phyloP scores from a whole-genome alignment of 35 echinoderm and acorn worm genomes.

The Apostichopus japonicus region DNA sequence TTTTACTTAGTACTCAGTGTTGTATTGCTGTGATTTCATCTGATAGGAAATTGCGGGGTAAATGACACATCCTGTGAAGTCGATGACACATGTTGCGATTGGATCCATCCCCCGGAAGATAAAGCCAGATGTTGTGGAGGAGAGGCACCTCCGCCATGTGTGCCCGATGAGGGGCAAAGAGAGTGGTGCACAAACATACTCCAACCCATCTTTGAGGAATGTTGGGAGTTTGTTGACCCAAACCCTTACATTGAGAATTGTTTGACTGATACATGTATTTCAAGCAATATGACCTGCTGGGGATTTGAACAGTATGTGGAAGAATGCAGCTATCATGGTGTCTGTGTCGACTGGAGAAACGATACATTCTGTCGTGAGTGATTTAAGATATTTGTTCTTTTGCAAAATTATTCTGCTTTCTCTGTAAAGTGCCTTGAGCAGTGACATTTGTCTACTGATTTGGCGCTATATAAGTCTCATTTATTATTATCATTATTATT shows the following conservation, averaged over 20 bases:
- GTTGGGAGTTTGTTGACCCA: constrained; percentile 58
- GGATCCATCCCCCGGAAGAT: constrained; percentile 58
- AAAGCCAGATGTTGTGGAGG: constrained; percentile 60
- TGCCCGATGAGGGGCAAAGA: constrained; percentile 31
- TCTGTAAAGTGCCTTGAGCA: no score
- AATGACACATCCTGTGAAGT: constrained; percentile 76
- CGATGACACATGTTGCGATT: constrained; percentile 68
- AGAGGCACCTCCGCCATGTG: constrained; percentile 48
- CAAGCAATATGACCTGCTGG: constrained; percentile 51
- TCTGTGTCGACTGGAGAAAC: constrained; percentile 77
- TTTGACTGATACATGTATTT: constrained; percentile 61
- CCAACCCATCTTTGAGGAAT: constrained; percentile 59
- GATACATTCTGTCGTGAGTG: constrained; percentile 85
- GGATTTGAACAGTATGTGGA: constrained; percentile 65
- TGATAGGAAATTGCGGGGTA: constrained; percentile 70
- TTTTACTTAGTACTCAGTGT: no score
- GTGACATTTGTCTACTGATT: no score
- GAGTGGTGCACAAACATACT: constrained; percentile 66
- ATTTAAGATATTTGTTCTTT: no score
- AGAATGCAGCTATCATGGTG: constrained; percentile 47
- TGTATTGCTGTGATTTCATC: background rate
- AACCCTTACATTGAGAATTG: constrained; percentile 46
- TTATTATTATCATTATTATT: no score
- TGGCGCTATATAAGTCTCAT: no score
- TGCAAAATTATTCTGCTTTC: no score